Percentiles rank a stretch among this genome's conserved stretches.
These are phyloP conservation scores for Anorthoa munda DNA, from an alignment of 2,888 invertebrate genomes.

Conservation along the genomic window DNA sequence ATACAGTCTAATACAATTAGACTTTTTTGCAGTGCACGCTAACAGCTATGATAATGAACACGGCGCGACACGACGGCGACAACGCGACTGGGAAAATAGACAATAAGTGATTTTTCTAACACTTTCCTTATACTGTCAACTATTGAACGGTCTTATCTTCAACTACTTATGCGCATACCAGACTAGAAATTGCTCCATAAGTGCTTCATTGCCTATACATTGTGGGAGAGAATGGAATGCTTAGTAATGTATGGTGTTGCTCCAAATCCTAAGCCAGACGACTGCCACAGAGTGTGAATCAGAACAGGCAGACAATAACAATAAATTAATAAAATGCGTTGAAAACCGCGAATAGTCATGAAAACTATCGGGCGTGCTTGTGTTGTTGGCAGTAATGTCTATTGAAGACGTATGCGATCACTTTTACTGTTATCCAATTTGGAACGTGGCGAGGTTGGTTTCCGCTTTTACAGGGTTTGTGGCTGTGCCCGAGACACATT, in stretches of 20 bases:
- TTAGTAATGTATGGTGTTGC: conserved; percentile 51
- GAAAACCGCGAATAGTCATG: conserved; percentile 82
- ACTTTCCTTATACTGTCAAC: conserved; percentile 55
- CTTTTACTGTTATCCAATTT: conserved; percentile 91
- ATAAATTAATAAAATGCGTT: conserved; percentile 78
- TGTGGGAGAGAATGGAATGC: conserved; percentile 52
- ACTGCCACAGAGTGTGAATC: conserved; percentile 60
- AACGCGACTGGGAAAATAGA: conserved; percentile 60
- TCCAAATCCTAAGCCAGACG: conserved; percentile 48
- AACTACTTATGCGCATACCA: conserved; percentile 44
- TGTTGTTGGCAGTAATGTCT: conserved; percentile 79
- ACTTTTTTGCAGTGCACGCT: conserved; percentile 71
- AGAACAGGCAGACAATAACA: conserved; percentile 70
- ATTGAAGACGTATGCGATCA: conserved; percentile 89
- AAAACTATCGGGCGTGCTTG: conserved; percentile 75
- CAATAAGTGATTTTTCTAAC: conserved; percentile 58
- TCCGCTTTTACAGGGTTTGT: conserved; percentile 90
- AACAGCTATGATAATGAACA: conserved; percentile 69
- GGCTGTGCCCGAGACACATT: conserved; percentile 83
- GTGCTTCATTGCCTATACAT: conserved; percentile 45
- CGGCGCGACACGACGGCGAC: conserved; percentile 44
- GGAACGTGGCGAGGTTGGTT: conserved; percentile 86
- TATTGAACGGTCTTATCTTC: conserved; percentile 42
- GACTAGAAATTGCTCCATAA: conserved; percentile 54
- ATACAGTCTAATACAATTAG: conserved; percentile 77